Percentiles rank a stretch among this genome's conserved stretches.
Conservation (phyloP, 2,888 invertebrate species). For the Slavum lentiscoides region DNA sequence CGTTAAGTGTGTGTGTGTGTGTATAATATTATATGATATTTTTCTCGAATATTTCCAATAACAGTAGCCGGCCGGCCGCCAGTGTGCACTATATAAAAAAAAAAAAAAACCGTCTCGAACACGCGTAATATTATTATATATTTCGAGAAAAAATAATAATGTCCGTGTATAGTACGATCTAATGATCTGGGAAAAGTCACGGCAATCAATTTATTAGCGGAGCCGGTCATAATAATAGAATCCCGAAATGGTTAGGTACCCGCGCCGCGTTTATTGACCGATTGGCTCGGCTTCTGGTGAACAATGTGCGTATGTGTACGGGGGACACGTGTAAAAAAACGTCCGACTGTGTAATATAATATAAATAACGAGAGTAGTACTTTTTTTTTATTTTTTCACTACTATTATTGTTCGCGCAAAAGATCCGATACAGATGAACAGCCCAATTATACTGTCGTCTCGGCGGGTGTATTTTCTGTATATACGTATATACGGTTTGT, state of each 20-base stretch:
- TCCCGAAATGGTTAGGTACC: neutral
- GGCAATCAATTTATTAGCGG: conserved; percentile 45
- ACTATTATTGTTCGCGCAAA: no score
- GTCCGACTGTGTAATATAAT: neutral
- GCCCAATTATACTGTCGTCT: no score
- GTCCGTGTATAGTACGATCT: neutral
- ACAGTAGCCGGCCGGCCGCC: neutral
- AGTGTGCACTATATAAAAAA: no score
- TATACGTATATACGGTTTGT: no score
- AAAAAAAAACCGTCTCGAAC: no score
- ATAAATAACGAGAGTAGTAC: no score
- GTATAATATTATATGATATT: conserved; percentile 16
- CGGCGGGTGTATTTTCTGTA: no score
- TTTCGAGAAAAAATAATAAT: conserved; percentile 5
- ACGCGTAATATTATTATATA: no score
- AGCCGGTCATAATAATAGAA: conserved; percentile 9
- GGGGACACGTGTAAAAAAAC: neutral
- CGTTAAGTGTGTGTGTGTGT: no score
- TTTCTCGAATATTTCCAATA: conserved; percentile 24
- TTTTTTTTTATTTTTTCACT: no score
- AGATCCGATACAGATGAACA: no score
- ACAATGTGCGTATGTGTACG: neutral
- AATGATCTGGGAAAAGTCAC: conserved; percentile 51
- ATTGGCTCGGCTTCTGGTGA: neutral
- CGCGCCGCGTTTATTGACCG: conserved; percentile 29